Evolutionary conservation across 1,140 invertebrate genomes (phyloP), one percentile per base, ranked within the genome.

Genomic region (Ceratina australensis): DNA sequence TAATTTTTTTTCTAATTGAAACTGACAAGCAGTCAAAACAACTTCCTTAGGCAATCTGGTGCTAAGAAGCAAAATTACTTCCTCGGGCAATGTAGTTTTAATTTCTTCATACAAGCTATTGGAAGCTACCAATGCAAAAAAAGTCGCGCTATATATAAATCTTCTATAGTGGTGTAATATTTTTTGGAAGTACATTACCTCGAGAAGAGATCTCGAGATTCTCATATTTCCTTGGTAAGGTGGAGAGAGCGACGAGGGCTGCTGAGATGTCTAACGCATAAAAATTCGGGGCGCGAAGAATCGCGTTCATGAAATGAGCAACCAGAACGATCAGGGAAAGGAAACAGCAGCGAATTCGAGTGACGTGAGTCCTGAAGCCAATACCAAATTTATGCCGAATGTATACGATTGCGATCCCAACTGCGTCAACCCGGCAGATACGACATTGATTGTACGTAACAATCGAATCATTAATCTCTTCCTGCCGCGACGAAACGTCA

Each of bases 401-500:
- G 63, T 42, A 76, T 84, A 84, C 65, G 68, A 79, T 71, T 87
- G 87, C 72, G 73, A 67, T 73, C 80, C 87, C 10, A 0, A 64
- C 28, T 89, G 86, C 76, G 49, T 47, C 12, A 15, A 20, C 33
- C 20, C 42, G 64, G 49, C 47, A 28, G 77, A 88, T 65, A 76
- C 80, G 20, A 88, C 86, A 49, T 79, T 82, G 60, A 64, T 88
- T 56, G 87, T 88, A 78, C 84, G 86, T 85, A 79, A 68, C n/a
- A 28, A 83, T 54, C 60, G 68, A 71, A 42, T 24, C 16, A 16
- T 22, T 24, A 18, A 28, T 13, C 4, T 7, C 8, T 0, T 33
- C 28, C 28, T 42, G 10, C n/a, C n/a, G n/a, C 33, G 33, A 42
- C 10, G 10, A 42, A 42, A 42, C 5, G 33, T 42, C 0, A 42